Conservation (phyloP, 2,888 invertebrate species). For the Malthinus flaveolus region DNA sequence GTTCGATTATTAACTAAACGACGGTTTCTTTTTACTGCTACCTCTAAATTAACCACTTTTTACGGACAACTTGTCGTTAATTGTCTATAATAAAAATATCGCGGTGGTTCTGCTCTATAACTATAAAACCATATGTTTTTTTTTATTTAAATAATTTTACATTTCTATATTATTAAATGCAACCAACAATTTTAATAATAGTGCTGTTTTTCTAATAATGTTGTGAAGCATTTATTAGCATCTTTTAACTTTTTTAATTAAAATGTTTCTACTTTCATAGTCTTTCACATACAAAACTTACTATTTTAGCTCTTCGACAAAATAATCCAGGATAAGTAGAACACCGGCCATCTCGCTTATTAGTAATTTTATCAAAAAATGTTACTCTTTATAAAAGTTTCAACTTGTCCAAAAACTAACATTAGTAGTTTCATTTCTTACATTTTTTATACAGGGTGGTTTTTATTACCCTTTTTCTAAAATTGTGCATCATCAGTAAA, state of each 20-base stretch:
- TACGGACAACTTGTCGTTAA: constrained; percentile 13
- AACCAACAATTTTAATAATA: constrained; percentile 19
- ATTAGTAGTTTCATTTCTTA: too few relatives aligned
- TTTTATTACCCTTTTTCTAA: too few relatives aligned
- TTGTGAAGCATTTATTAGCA: constrained; percentile 6
- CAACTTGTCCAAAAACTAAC: too few relatives aligned
- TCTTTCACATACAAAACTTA: too few relatives aligned
- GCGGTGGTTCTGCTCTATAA: constrained; percentile 11
- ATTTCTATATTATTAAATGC: constrained; percentile 20
- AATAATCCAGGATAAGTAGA: too few relatives aligned
- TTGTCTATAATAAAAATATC: constrained; percentile 18
- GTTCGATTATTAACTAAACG: constrained; percentile 13
- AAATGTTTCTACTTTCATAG: too few relatives aligned
- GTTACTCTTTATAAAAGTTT: too few relatives aligned
- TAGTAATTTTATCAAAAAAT: too few relatives aligned
- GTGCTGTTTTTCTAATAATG: constrained; percentile 20
- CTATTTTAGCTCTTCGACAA: too few relatives aligned
- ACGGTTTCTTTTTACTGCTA: constrained; percentile 13
- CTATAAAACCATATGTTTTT: constrained; percentile 15
- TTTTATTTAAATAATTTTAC: constrained; percentile 9
- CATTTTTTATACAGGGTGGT: too few relatives aligned
- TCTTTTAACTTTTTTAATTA: neutral
- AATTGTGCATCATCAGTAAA: too few relatives aligned
- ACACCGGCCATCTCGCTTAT: too few relatives aligned
- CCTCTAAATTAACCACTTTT: constrained; percentile 12